A percentile compares a stretch with the other conserved stretches of the same genome.
These are phyloP conservation scores for Hemicrepidius hirtus DNA, from an alignment of 2,888 invertebrate genomes.

Conservation along the genomic window DNA sequence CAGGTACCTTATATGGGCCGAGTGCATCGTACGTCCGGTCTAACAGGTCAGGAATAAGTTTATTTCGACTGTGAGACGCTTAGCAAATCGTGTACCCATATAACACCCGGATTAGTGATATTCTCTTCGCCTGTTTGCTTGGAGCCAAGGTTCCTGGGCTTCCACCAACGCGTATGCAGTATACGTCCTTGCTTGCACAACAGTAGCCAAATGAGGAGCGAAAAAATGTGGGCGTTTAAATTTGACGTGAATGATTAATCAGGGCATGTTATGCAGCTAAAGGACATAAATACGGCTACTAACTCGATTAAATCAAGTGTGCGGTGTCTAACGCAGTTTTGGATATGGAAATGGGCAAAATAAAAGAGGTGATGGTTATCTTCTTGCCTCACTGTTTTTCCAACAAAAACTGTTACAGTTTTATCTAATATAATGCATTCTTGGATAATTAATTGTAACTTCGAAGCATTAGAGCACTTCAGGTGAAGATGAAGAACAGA, in stretches of 20 bases:
- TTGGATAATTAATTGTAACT: no score
- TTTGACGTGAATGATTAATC: slow-evolving; percentile 34
- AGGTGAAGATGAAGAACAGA: not conserved
- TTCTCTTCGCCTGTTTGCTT: not conserved
- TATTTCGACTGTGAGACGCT: slow-evolving; percentile 14
- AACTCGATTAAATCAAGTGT: no score
- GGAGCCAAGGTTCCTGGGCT: slow-evolving; percentile 2
- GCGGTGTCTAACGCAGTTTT: no score
- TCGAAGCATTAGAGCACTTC: no score
- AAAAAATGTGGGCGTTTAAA: slow-evolving; percentile 18
- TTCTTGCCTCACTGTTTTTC: no score
- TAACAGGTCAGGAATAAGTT: slow-evolving; percentile 41
- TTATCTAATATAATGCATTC: no score
- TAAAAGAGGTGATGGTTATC: no score
- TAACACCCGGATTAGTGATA: slow-evolving; percentile 1
- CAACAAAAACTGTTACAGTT: no score
- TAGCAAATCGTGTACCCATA: slow-evolving; percentile 2
- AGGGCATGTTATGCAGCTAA: slow-evolving; percentile 28
- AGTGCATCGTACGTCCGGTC: slow-evolving; percentile 39
- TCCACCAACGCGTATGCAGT: not conserved
- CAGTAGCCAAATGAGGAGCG: slow-evolving; percentile 32
- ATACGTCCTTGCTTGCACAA: slow-evolving; percentile 31
- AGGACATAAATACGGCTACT: not conserved
- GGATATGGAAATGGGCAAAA: no score
- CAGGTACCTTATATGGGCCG: slow-evolving; percentile 34